Percentiles rank a stretch among this genome's conserved stretches.
Evolutionary conservation across 2,797 vertebrate genomes (phyloP).

Genomic region (Poeciliopsis paucimaculata): DNA sequence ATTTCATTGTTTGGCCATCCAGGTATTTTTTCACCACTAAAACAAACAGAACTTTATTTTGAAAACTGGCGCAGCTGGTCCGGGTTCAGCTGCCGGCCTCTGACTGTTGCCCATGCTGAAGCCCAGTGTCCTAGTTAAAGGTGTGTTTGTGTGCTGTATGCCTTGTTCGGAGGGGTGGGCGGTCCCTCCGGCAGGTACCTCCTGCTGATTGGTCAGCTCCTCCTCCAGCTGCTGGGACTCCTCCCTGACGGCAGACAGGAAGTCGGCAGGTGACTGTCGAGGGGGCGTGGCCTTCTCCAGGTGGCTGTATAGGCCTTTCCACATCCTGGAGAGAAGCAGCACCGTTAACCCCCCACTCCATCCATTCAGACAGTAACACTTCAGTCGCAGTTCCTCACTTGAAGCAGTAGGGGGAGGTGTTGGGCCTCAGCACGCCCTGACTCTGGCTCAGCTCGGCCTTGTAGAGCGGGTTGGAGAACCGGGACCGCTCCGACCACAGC

Average conservation of each 20-base stretch:
- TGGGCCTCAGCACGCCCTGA: slow-evolving; percentile 84
- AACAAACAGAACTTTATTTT: not conserved
- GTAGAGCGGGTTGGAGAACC: slow-evolving; percentile 91
- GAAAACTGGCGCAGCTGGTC: not conserved
- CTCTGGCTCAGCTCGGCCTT: slow-evolving; percentile 85
- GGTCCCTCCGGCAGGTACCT: slow-evolving; percentile 85
- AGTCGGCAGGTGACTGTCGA: slow-evolving; percentile 87
- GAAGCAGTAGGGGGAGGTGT: slow-evolving; percentile 90
- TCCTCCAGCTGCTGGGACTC: slow-evolving; percentile 93
- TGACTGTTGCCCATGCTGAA: not conserved
- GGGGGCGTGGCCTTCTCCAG: slow-evolving; percentile 86
- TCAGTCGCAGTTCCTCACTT: slow-evolving; percentile 82
- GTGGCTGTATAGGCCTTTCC: slow-evolving; percentile 94
- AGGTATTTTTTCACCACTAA: not conserved
- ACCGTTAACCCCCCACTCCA: not conserved
- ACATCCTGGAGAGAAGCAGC: slow-evolving; percentile 82
- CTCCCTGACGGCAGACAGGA: slow-evolving; percentile 89
- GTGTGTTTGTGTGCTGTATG: slow-evolving; percentile 72
- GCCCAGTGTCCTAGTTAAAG: not conserved
- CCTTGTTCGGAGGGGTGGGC: slow-evolving; percentile 79
- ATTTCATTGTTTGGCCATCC: too few relatives aligned
- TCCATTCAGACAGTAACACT: too few relatives aligned
- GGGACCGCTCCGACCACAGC: slow-evolving; percentile 87
- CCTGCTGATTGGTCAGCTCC: slow-evolving; percentile 88
- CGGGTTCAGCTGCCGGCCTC: not conserved